Evolutionary conservation across 2,888 invertebrate genomes (phyloP).

Genomic region (Brachyptera risi): DNA sequence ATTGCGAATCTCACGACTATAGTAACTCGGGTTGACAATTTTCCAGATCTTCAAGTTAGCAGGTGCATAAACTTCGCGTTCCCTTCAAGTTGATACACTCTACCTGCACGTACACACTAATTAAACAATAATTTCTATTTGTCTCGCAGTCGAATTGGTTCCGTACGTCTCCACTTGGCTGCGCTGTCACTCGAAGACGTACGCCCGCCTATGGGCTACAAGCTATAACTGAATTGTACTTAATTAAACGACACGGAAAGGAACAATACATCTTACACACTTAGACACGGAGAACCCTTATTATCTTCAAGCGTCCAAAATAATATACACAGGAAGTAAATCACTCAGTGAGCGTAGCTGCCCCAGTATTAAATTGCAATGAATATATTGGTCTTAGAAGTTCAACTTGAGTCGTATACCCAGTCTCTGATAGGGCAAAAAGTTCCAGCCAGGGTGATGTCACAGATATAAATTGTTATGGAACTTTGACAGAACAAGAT

Average conservation of each 20-base stretch:
- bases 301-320: conserved; percentile 28
- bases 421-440: too few species aligned
- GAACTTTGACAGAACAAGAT: conserved; percentile 23
- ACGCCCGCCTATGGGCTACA: not conserved
- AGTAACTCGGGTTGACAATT: not conserved
- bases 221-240: conserved; percentile 28
- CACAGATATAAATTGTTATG: too few species aligned
- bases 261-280: conserved; percentile 30
- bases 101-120: conserved; percentile 10
- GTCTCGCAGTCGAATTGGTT: conserved; percentile 12
- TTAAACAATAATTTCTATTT: conserved; percentile 28
- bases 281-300: conserved; percentile 13
- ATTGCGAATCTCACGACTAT: too few species aligned
- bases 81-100: conserved; percentile 3
- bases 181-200: conserved; percentile 10
- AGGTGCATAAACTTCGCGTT: conserved; percentile 10
- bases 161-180: conserved; percentile 8
- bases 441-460: too few species aligned
- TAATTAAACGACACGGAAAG: conserved; percentile 31
- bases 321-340: conserved; percentile 25
- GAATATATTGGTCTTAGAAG: too few species aligned
- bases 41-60: not conserved
- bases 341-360: too few species aligned
- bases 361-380: too few species aligned
- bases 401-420: too few species aligned